Evolutionary conservation across 2,113 vertebrate genomes (phyloP).

Genomic region (Odontesthes bonariensis): DNA sequence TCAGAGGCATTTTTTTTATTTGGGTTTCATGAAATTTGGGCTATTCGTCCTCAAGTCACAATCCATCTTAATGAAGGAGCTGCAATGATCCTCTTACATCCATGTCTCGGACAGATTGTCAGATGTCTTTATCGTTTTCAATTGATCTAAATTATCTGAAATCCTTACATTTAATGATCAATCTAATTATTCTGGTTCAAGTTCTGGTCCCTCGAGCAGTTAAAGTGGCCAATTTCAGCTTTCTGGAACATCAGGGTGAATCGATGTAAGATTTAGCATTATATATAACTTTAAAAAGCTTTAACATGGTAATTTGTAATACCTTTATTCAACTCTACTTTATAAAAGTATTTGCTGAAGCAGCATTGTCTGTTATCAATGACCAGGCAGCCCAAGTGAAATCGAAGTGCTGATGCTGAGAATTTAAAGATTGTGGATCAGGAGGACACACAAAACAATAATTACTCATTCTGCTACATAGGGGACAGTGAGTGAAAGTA

Average conservation of each 20-base stretch:
- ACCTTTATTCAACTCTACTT: not conserved
- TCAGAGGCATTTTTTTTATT: too few relatives aligned
- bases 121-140: not conserved
- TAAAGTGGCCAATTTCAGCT: too few relatives aligned
- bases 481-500: too few relatives aligned
- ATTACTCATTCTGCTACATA: not conserved
- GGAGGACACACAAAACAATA: not conserved
- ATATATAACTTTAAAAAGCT: not conserved
- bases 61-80: not conserved
- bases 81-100: not conserved
- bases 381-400: not conserved
- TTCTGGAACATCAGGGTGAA: too few relatives aligned
- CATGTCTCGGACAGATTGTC: not conserved
- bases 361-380: not conserved
- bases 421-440: not conserved
- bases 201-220: too few relatives aligned
- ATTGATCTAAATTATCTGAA: not conserved
- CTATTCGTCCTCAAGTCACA: too few relatives aligned
- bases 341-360: not conserved
- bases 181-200: too few relatives aligned
- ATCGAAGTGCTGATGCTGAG: not conserved
- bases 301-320: not conserved
- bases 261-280: too few relatives aligned
- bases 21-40: too few relatives aligned
- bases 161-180: not conserved